Evolutionary conservation across 2,113 vertebrate genomes (phyloP).

Genomic region (Oryzias woworae): DNA sequence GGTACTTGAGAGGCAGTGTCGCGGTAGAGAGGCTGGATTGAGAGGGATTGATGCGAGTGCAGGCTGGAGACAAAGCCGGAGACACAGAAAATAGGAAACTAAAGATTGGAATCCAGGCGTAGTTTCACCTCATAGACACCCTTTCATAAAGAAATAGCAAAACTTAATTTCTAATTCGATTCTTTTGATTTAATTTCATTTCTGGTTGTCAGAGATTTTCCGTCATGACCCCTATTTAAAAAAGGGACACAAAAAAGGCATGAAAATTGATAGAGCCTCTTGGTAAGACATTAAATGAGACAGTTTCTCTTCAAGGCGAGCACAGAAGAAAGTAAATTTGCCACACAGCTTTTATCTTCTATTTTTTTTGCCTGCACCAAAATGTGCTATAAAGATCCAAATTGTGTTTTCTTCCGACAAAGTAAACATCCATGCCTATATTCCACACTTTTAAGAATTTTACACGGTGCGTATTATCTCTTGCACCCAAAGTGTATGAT

Average conservation of each 20-base stretch:
- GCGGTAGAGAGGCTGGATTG: conserved; percentile 65
- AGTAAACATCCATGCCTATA: not conserved
- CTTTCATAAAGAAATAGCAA: conserved; percentile 41
- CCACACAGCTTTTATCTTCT: not conserved
- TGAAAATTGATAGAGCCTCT: not conserved
- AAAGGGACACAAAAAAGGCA: conserved; percentile 10
- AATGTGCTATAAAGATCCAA: not conserved
- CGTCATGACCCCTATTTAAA: conserved; percentile 33
- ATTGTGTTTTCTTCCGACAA: not conserved
- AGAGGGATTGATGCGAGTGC: conserved; percentile 38
- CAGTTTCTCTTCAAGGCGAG: not conserved
- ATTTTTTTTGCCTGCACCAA: not conserved
- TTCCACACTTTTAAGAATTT: not conserved
- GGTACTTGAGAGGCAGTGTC: conserved; percentile 75
- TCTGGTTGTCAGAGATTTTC: conserved; percentile 40
- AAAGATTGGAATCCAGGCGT: conserved; percentile 5
- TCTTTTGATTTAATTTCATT: conserved; percentile 60
- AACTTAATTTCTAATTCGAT: conserved; percentile 48
- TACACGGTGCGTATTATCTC: not conserved
- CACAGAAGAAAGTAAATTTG: not conserved
- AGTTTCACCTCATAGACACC: conserved; percentile 29
- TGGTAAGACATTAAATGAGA: conserved; percentile 1
- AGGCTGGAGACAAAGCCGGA: conserved; percentile 44
- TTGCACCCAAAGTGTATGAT: conserved; percentile 1
- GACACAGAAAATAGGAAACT: conserved; percentile 17